Percentiles rank a stretch among this genome's conserved stretches.
phyloP scores from a whole-genome alignment of 2,113 vertebrate species.

The Silurus meridionalis region DNA sequence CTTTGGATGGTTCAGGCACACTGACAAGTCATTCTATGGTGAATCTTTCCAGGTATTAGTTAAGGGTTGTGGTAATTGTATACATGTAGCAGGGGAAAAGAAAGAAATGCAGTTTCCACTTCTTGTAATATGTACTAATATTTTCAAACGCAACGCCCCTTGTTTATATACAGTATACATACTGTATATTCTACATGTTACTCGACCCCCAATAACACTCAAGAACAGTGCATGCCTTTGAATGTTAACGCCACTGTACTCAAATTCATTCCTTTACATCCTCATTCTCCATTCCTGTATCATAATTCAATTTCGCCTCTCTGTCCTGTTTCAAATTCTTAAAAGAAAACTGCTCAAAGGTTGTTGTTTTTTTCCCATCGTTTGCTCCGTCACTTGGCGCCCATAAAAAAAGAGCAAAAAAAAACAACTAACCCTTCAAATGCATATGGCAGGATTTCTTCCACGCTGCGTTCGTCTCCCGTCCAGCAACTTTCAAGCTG shows the following conservation, averaged over 20 bases:
- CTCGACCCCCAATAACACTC: not conserved
- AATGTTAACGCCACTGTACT: not conserved
- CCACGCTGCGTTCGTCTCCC: constrained; percentile 41
- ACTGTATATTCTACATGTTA: too few species aligned
- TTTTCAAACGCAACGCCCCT: too few species aligned
- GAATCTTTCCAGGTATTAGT: too few species aligned
- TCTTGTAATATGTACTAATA: too few species aligned
- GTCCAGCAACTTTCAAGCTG: constrained; percentile 32
- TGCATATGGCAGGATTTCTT: constrained; percentile 45
- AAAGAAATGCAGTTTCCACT: too few species aligned
- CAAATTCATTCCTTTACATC: not conserved
- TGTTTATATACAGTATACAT: too few species aligned
- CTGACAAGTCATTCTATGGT: too few species aligned
- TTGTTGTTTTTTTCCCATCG: not conserved
- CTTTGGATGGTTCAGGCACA: too few species aligned
- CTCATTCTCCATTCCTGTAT: not conserved
- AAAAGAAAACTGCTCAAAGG: constrained; percentile 16
- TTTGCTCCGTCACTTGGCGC: constrained; percentile 1
- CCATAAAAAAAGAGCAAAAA: constrained; percentile 30
- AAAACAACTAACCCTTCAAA: not conserved
- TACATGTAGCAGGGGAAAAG: too few species aligned
- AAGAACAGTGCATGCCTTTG: not conserved
- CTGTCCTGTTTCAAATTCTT: constrained; percentile 11
- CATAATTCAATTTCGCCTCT: not conserved
- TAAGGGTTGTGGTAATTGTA: too few species aligned